Percentiles rank a stretch among this genome's conserved stretches.
Conservation (phyloP, 2,113 vertebrate species). For the Pseudorasbora parva region DNA sequence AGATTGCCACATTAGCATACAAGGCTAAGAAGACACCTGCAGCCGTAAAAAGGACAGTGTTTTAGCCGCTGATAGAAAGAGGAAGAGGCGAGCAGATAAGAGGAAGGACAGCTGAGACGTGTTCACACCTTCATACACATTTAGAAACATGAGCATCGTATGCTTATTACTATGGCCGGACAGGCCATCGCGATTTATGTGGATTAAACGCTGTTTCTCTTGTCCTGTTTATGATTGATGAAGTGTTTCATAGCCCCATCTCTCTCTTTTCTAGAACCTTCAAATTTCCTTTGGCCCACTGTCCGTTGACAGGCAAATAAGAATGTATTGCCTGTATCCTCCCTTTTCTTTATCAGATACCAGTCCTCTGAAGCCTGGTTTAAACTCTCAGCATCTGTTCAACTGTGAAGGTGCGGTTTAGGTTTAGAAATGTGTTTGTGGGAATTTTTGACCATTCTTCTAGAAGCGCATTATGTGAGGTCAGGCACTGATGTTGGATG, state of each 20-base stretch:
- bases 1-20: conserved; percentile 34
- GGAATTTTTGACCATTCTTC: too few relatives aligned
- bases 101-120: conserved; percentile 39
- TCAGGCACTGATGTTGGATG: too few relatives aligned
- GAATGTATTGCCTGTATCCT: not conserved
- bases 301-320: not conserved
- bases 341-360: not conserved
- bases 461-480: too few relatives aligned
- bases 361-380: not conserved
- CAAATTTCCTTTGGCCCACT: conserved; percentile 29
- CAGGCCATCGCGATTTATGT: conserved; percentile 4
- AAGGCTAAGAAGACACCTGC: conserved; percentile 25
- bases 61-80: not conserved
- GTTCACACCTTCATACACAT: conserved; percentile 7
- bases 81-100: not conserved
- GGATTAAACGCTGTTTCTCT: not conserved
- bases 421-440: too few relatives aligned
- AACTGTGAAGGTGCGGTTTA: too few relatives aligned
- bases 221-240: not conserved
- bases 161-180: conserved; percentile 10
- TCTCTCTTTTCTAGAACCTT: not conserved
- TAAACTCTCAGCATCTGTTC: not conserved
- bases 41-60: conserved; percentile 34
- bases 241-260: not conserved
- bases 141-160: conserved; percentile 26